Conservation (phyloP, 1,140 invertebrate species). For the Camponotus pennsylvanicus region DNA sequence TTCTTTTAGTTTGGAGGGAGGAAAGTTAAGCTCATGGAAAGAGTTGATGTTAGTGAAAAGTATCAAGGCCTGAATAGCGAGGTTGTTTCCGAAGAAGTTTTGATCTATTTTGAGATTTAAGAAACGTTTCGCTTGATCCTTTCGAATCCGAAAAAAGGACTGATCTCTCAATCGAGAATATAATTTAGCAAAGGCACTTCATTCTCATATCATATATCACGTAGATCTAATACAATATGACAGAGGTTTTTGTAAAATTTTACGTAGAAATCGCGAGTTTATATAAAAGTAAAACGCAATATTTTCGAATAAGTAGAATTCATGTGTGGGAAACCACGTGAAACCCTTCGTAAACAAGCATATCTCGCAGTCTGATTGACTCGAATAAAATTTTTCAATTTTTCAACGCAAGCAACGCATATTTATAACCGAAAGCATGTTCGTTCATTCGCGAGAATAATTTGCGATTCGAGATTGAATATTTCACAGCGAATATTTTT, state of each 20-base stretch:
- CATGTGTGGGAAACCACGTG: too few relatives aligned
- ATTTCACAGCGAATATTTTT: conserved; percentile 21
- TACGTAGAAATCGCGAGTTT: background rate
- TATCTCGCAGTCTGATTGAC: conserved; percentile 7
- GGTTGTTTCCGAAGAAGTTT: conserved; percentile 27
- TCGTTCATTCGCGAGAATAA: background rate
- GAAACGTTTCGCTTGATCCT: conserved; percentile 14
- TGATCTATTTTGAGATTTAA: conserved; percentile 1
- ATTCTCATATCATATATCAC: background rate
- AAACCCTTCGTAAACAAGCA: background rate
- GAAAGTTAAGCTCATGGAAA: conserved; percentile 6
- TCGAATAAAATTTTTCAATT: background rate
- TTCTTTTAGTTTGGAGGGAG: background rate
- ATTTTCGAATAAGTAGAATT: background rate
- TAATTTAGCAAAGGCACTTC: background rate
- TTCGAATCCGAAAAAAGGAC: background rate
- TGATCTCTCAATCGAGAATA: background rate
- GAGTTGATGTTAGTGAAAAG: background rate
- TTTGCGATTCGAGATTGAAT: background rate
- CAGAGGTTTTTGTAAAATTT: background rate
- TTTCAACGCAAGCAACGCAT: background rate
- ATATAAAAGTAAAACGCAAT: background rate
- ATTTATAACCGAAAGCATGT: too few relatives aligned
- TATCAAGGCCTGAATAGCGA: background rate
- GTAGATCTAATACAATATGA: background rate